These are phyloP conservation scores for Bradypodion ventrale DNA, from an alignment of 2,797 vertebrate species.

Conservation along the genomic window DNA sequence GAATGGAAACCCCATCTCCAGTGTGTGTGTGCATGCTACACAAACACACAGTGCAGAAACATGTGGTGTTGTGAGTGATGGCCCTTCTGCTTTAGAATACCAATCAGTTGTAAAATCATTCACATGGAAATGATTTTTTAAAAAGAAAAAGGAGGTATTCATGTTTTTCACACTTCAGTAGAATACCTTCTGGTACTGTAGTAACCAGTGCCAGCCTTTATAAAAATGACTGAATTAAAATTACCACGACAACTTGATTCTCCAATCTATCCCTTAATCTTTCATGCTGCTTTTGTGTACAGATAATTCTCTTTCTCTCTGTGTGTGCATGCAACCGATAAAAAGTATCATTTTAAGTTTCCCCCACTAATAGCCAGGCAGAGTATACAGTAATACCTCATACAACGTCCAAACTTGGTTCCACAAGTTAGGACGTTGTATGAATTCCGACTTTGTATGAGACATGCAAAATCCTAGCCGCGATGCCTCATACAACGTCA, in stretches of 20 bases:
- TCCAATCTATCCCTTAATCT: constrained; percentile 44
- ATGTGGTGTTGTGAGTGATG: background rate
- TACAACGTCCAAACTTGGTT: no score
- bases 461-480: no score
- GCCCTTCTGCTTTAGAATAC: background rate
- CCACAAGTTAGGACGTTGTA: no score
- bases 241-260: constrained; percentile 60
- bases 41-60: background rate
- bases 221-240: constrained; percentile 56
- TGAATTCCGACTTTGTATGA: no score
- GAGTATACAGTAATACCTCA: constrained; percentile 53
- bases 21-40: no score
- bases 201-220: constrained; percentile 51
- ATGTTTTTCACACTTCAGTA: background rate
- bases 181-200: constrained; percentile 57
- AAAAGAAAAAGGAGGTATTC: no score
- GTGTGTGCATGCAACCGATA: constrained; percentile 44
- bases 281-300: constrained; percentile 52
- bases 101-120: background rate
- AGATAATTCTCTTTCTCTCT: constrained; percentile 47
- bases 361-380: constrained; percentile 49
- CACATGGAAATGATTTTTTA: background rate
- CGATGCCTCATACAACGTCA: no score
- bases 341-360: constrained; percentile 55
- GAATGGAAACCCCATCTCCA: background rate